Base-by-base conservation (phyloP, 1,140 invertebrate genomes). In the Elymnias hypermnestra region DNA sequence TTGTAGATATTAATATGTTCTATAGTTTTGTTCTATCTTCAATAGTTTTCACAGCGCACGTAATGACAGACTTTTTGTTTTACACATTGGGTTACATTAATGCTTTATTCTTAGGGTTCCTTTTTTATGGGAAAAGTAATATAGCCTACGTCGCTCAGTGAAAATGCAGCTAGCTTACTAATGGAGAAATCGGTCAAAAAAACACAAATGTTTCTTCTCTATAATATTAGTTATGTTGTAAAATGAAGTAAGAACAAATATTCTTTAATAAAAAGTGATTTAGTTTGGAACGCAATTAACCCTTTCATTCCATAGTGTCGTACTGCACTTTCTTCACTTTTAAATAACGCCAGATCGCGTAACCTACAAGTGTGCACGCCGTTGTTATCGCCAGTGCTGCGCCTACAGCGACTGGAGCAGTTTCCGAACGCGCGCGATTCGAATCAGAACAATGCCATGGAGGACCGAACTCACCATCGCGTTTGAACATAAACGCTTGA, bases 291-390 rank as follows among this genome's bases (percentile, higher is more conserved):
- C 58, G 56, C 29, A 15, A 37, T 43, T 49, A 55, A 45, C 53
- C 49, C 19, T 37, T 52, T 76, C 66, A 97, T 74, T 96, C 94
- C 95, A 97, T 97, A 0, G 94, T 96, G 66, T 95, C 95, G 74
- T 97, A 97, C 66, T 96, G 94, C 3, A 96, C 94, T 70, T 95
- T 96, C 79, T 96, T 96, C 17, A 96, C 89, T 76, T 95, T 95
- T 64, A 95, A 90, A 67, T 96, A 95, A 58, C 95, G 90, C 83
- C 90, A 95, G n/a, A 93, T 90, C 0, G 94, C 94, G 69, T 97
- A 97, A 0, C 94, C 94, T 2, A 93, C 89, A 9, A 97, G 90
- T 0, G 94, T 95, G 5, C 91, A 82, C 0, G 96, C 87, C 4
- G 94, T 93, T 0, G 93, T 91, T 14, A 94, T 89, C 1, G 95